Evolutionary conservation across 2,113 vertebrate genomes (phyloP).

Genomic region (Eptesicus fuscus): DNA sequence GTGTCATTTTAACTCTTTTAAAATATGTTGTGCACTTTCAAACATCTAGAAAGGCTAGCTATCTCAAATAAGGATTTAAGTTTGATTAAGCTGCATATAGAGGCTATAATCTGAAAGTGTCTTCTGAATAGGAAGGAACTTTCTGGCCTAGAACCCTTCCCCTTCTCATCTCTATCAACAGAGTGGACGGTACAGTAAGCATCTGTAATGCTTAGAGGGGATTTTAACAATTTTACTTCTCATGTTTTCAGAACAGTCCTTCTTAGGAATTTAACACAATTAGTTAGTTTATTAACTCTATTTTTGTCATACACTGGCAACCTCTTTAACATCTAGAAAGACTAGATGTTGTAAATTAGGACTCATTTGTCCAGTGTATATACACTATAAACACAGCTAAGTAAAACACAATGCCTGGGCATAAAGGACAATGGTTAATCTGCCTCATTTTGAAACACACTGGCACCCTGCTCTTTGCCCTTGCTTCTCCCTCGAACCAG

Average conservation of each 20-base stretch:
- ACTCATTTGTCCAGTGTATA: background rate
- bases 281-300: background rate
- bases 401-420: background rate
- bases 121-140: background rate
- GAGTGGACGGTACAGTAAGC: background rate
- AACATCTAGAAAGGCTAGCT: background rate
- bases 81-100: background rate
- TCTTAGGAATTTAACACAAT: background rate
- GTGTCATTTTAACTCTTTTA: background rate
- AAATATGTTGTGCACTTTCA: background rate
- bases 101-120: background rate
- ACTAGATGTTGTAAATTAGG: background rate
- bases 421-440: background rate
- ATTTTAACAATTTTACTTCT: background rate
- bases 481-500: background rate
- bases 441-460: background rate
- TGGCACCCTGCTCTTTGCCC: background rate
- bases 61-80: slow-evolving; percentile 6
- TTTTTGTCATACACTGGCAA: background rate
- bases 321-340: background rate
- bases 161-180: background rate
- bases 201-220: background rate
- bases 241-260: background rate
- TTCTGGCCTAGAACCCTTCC: background rate
- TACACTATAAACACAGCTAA: background rate